These are phyloP conservation scores for Tribolium madens DNA, from an alignment of 1,140 invertebrate species.

Conservation along the genomic window DNA sequence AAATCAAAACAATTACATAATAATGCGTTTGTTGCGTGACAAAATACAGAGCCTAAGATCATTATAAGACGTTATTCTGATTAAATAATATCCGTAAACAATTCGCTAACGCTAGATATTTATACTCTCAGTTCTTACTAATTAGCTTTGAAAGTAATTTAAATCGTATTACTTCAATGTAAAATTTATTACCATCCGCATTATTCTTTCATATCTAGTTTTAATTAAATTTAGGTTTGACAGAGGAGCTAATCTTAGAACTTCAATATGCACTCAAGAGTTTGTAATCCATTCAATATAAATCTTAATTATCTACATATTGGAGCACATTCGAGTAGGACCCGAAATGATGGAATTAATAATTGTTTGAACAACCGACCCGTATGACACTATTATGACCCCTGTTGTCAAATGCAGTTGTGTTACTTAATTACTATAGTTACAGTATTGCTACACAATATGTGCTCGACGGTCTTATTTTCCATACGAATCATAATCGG, in stretches of 20 bases:
- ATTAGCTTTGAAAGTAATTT: neutral
- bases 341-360: constrained; percentile 42
- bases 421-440: constrained; percentile 31
- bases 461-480: constrained; percentile 9
- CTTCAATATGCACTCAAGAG: constrained; percentile 35
- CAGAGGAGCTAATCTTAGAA: constrained; percentile 28
- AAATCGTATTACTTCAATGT: neutral
- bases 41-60: neutral
- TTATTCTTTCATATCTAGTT: neutral
- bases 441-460: constrained; percentile 14
- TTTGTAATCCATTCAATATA: constrained; percentile 38
- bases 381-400: constrained; percentile 42
- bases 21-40: neutral
- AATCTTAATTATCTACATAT: constrained; percentile 38
- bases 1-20: neutral
- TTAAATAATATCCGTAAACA: neutral
- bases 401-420: constrained; percentile 36
- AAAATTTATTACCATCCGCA: neutral
- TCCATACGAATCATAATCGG: neutral
- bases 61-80: neutral
- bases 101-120: neutral
- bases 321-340: constrained; percentile 22
- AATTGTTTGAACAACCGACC: constrained; percentile 43
- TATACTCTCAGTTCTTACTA: neutral
- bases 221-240: constrained; percentile 29